A percentile compares a stretch with the other conserved stretches of the same genome.
phyloP scores from a whole-genome alignment of 2,113 vertebrate species.

The Pleuronectes platessa region DNA sequence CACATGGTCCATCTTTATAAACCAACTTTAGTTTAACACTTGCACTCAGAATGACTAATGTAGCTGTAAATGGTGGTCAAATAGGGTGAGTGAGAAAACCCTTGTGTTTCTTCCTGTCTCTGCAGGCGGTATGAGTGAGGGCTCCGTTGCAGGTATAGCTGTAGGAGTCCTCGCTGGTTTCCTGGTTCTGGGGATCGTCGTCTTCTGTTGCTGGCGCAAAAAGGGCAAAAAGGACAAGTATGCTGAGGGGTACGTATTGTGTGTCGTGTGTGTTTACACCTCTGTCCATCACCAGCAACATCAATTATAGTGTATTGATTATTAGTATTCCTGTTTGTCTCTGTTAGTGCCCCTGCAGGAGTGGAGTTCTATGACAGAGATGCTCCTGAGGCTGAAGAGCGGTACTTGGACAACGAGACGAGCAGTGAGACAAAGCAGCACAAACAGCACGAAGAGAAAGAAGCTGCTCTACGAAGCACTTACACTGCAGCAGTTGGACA shows the following conservation, averaged over 20 bases:
- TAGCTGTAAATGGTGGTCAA: background rate
- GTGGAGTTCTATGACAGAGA: constrained; percentile 64
- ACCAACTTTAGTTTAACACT: no score
- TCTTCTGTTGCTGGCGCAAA: constrained; percentile 84
- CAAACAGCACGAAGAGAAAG: constrained; percentile 26
- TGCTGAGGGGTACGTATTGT: constrained; percentile 66
- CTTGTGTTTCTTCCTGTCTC: background rate
- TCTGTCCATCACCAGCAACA: background rate
- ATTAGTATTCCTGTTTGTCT: constrained; percentile 20
- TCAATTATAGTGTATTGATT: background rate
- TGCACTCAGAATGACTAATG: background rate
- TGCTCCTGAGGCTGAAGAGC: constrained; percentile 27
- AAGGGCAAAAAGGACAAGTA: constrained; percentile 69
- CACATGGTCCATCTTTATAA: background rate
- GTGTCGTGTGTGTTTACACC: background rate
- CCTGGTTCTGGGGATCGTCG: constrained; percentile 78
- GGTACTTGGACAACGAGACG: constrained; percentile 59
- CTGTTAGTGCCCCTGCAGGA: constrained; percentile 51
- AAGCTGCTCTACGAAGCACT: constrained; percentile 11
- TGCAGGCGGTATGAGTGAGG: constrained; percentile 88
- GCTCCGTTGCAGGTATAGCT: constrained; percentile 83
- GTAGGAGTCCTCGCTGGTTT: constrained; percentile 81
- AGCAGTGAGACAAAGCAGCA: constrained; percentile 11
- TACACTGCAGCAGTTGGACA: background rate
- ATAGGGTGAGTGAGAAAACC: background rate